A percentile compares a stretch with the other conserved stretches of the same genome.
Evolutionary conservation across 2,113 vertebrate genomes (phyloP).

Genomic region (Daphoenositta chrysoptera): DNA sequence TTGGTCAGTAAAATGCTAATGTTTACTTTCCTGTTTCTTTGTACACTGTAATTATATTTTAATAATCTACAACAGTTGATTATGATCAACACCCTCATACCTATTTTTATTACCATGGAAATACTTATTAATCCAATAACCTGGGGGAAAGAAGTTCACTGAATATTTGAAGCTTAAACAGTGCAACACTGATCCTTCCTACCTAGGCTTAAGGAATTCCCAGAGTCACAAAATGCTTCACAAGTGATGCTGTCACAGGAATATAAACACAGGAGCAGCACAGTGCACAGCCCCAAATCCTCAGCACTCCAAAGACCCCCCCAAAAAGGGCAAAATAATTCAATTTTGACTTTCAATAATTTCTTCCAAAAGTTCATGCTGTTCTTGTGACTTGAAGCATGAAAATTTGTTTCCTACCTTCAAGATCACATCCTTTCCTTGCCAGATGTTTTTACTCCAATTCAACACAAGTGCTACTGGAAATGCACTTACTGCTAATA

Average conservation of each 20-base stretch:
- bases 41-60: not conserved
- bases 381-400: not conserved
- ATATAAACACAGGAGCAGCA: not conserved
- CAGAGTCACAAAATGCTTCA: not conserved
- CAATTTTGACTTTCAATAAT: not conserved
- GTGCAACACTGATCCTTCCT: not conserved
- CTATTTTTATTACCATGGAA: not conserved
- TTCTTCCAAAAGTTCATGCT: not conserved
- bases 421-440: not conserved
- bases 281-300: not conserved
- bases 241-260: not conserved
- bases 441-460: not conserved
- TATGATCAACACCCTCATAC: not conserved
- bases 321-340: not conserved
- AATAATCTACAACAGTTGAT: not conserved
- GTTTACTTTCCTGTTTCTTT: not conserved
- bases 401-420: not conserved
- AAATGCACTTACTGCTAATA: not conserved
- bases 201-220: not conserved
- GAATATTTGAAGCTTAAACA: not conserved
- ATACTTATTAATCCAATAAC: not conserved
- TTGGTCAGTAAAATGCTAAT: not conserved
- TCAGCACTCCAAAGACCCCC: not conserved
- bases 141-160: not conserved
- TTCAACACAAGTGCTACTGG: not conserved